phyloP scores from a whole-genome alignment of 2,797 vertebrate genomes.

The Falco concolor region DNA sequence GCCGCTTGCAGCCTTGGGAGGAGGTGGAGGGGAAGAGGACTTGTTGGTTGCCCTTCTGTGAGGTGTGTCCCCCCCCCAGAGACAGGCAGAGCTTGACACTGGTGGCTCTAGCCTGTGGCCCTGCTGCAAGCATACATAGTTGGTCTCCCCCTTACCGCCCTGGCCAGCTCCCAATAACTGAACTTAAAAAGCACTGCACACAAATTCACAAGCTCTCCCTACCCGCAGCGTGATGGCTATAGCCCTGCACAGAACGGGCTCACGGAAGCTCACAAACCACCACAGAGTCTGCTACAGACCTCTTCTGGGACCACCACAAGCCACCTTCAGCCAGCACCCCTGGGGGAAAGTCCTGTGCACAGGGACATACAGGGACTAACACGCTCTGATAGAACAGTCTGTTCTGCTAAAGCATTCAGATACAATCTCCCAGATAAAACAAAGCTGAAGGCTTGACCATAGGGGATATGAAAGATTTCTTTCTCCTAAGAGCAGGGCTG shows the following conservation, averaged over 20 bases:
- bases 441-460: background rate
- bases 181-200: background rate
- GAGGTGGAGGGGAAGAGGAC: background rate
- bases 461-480: slow-evolving; percentile 36
- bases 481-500: slow-evolving; percentile 23
- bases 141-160: background rate
- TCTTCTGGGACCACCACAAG: background rate
- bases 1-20: background rate
- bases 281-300: background rate
- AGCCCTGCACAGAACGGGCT: background rate
- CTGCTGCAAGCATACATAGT: background rate
- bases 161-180: rapidly evolving
- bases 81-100: background rate
- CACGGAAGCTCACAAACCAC: background rate
- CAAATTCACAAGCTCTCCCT: background rate
- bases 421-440: background rate
- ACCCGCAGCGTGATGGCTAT: background rate
- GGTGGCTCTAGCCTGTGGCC: background rate
- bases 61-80: background rate
- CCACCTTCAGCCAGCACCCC: background rate
- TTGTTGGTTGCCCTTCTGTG: background rate
- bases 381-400: background rate
- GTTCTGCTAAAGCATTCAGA: background rate
- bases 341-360: background rate
- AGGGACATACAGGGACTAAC: background rate